Evolutionary conservation across 2,113 vertebrate species (phyloP).

Genomic region (Scomber colias): DNA sequence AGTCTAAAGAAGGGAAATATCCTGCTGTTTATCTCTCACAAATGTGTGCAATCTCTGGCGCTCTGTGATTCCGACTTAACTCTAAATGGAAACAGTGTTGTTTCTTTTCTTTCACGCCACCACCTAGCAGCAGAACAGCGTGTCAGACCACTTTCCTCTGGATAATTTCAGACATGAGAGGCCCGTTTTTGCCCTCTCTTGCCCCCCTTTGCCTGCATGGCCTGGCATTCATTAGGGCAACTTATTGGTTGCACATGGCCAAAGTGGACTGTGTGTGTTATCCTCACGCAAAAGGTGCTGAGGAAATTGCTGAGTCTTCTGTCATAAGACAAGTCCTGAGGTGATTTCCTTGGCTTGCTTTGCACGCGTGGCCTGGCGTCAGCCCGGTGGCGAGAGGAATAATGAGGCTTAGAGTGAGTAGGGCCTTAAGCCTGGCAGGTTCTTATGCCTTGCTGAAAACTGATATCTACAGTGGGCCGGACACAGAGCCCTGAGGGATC

Average conservation of each 20-base stretch:
- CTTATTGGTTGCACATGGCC: slow-evolving; percentile 89
- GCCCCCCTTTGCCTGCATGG: slow-evolving; percentile 53
- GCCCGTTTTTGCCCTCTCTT: slow-evolving; percentile 60
- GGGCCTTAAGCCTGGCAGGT: slow-evolving; percentile 64
- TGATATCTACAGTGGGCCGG: slow-evolving; percentile 68
- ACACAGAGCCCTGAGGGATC: slow-evolving; percentile 70
- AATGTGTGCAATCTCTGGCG: slow-evolving; percentile 73
- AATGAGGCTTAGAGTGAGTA: slow-evolving; percentile 67
- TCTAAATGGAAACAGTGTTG: slow-evolving; percentile 84
- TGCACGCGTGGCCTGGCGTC: slow-evolving; percentile 84
- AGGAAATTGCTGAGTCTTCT: slow-evolving; percentile 87
- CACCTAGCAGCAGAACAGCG: slow-evolving; percentile 74
- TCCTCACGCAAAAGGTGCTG: slow-evolving; percentile 85
- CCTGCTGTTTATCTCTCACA: slow-evolving; percentile 76
- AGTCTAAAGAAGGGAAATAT: slow-evolving; percentile 78
- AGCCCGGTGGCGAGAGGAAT: slow-evolving; percentile 78
- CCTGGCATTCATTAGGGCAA: slow-evolving; percentile 86
- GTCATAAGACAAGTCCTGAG: slow-evolving; percentile 76
- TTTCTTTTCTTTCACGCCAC: slow-evolving; percentile 79
- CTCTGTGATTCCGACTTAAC: slow-evolving; percentile 75
- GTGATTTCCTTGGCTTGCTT: slow-evolving; percentile 83
- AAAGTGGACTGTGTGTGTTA: slow-evolving; percentile 81
- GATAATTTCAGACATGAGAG: slow-evolving; percentile 82
- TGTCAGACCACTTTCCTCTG: slow-evolving; percentile 80
- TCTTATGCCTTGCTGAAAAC: slow-evolving; percentile 66